Base-by-base conservation (phyloP, 2,888 invertebrate species). In the Acheta domesticus region DNA sequence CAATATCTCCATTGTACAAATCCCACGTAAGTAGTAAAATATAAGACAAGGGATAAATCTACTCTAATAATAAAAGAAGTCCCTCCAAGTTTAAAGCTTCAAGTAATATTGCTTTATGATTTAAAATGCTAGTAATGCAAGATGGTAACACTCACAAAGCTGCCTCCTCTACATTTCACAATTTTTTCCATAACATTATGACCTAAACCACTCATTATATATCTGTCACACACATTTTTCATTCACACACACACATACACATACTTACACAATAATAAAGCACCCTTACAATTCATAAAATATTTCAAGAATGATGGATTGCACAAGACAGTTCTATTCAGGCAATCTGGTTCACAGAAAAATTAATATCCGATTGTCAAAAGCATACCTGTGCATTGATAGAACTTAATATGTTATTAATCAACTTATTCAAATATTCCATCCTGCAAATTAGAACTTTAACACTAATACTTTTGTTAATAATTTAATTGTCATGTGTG, bases 101-200 rank as follows among this genome's bases (percentile, higher is more conserved):
- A 62, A 62, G 62, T 62, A 62, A 62, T 62, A 62, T 62, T 62
- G 62, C 62, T 62, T 19, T 62, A 62, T n/a, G 62, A 62, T 62
- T 62, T 62, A 62, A 62, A 62, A 62, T 62, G 62, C 62, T 62
- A n/a, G n/a, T 62, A 62, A 19, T 62, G n/a, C n/a, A 62, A 62
- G 12, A 62, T 16, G 62, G 14, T 62, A 62, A 62, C 14, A 19
- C 16, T 62, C n/a, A 19, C 14, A 62, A 62, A 62, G 62, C 62
- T 62, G 62, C 62, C 62, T 62, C 36, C 8, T 36, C 36, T 36
- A 36, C 36, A 5, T 36, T 36, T 36, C 36, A 36, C 36, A 36
- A 36, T 36, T 36, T 36, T 36, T 36, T 36, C 8, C 36, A 36
- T 36, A 36, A 36, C 36, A 36, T 36, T 8, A 36, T 36, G 36